These are phyloP conservation scores for Crax fasciolata DNA, from an alignment of 2,797 vertebrate species.

Conservation along the genomic window DNA sequence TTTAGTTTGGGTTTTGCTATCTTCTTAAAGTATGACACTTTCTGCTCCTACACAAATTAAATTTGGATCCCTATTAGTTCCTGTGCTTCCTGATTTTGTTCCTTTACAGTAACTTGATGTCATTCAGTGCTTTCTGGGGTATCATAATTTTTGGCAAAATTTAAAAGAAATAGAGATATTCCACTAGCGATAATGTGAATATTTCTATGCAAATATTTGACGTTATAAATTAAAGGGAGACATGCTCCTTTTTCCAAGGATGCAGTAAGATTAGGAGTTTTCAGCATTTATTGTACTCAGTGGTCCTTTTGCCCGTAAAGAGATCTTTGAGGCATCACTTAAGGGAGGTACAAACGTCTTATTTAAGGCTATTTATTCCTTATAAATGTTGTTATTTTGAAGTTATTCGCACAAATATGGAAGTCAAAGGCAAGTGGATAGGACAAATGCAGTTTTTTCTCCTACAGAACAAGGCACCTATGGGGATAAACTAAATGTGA, in stretches of 20 bases:
- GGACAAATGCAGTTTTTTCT: constrained; percentile 44
- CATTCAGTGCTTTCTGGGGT: background rate
- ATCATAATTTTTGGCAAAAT: constrained; percentile 1
- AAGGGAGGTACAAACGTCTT: background rate
- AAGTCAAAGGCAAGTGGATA: constrained; percentile 44
- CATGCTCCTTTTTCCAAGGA: background rate
- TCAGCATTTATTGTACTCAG: background rate
- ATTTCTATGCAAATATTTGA: constrained; percentile 21
- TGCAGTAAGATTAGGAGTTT: background rate
- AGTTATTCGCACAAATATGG: background rate
- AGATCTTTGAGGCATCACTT: background rate
- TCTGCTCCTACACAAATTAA: background rate
- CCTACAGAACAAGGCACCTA: constrained; percentile 44
- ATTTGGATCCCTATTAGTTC: background rate
- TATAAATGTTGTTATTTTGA: background rate
- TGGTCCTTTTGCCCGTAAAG: background rate
- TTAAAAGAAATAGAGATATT: background rate
- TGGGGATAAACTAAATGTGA: constrained; percentile 70
- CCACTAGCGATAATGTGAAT: background rate
- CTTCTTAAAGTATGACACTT: background rate
- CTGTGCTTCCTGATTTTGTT: background rate
- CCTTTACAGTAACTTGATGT: background rate
- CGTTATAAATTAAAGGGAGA: background rate
- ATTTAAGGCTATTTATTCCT: constrained; percentile 4
- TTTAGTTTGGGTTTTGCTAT: background rate